phyloP scores from a whole-genome alignment of 2,888 invertebrate species.

The Mesorhabditis sp. region DNA sequence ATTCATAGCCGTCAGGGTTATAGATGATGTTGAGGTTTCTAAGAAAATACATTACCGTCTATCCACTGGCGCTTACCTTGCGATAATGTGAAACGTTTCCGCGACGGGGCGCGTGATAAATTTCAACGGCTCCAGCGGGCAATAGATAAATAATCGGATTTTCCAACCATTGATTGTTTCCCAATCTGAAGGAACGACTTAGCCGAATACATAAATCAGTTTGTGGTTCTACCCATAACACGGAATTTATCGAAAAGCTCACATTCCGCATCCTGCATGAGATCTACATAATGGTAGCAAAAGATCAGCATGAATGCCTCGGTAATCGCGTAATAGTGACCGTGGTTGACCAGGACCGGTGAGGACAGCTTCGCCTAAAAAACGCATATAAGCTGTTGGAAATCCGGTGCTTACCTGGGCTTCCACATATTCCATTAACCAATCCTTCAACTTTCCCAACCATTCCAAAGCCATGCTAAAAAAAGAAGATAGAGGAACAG shows the following conservation, averaged over 20 bases:
- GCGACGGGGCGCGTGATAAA: slow-evolving; percentile 2
- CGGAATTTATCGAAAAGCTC: not conserved
- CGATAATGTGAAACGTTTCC: not conserved
- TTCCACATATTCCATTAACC: not conserved
- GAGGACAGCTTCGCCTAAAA: not conserved
- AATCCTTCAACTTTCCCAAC: not conserved
- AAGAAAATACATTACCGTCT: too few species aligned
- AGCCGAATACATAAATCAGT: not conserved
- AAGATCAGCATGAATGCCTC: not conserved
- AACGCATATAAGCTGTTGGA: too few species aligned
- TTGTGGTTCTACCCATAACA: too few species aligned
- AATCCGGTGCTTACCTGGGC: not conserved
- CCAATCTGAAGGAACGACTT: not conserved
- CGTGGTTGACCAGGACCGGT: not conserved
- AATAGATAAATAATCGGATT: not conserved
- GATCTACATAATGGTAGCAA: not conserved
- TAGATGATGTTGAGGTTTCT: too few species aligned
- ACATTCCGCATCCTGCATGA: not conserved
- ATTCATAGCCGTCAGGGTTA: too few species aligned
- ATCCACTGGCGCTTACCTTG: not conserved
- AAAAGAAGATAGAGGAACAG: not conserved
- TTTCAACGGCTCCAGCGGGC: not conserved
- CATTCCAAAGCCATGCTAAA: not conserved
- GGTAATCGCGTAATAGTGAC: not conserved
- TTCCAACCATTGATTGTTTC: not conserved